These are phyloP conservation scores for Motacilla tschutschensis DNA, from an alignment of 2,113 vertebrate species.

Conservation along the genomic window DNA sequence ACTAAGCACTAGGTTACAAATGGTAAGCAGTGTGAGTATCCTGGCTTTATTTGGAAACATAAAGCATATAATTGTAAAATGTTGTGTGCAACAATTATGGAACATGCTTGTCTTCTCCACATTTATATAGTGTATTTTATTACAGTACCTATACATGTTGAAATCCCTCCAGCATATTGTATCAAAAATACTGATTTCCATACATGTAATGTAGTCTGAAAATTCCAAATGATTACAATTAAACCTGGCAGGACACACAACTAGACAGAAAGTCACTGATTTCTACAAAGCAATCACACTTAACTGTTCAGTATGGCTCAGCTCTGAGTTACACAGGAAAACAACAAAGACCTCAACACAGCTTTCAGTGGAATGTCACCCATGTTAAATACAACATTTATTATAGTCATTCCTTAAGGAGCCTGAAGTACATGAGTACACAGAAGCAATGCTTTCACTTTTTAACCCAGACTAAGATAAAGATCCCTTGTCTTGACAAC, in stretches of 20 bases:
- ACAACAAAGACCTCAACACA: neutral
- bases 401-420: neutral
- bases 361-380: neutral
- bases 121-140: neutral
- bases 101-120: neutral
- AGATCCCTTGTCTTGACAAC: neutral
- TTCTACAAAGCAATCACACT: neutral
- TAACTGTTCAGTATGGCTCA: neutral
- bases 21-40: neutral
- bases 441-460: neutral
- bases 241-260: neutral
- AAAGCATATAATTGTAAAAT: neutral
- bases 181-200: neutral
- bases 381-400: neutral
- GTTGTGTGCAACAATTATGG: neutral
- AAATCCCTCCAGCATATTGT: rapidly evolving
- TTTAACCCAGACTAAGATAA: neutral
- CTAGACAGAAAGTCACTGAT: neutral
- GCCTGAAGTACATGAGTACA: neutral
- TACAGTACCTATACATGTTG: neutral
- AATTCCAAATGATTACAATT: neutral
- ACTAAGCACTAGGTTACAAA: neutral
- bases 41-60: neutral
- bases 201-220: rapidly evolving
- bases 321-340: neutral